Evolutionary conservation across 2,797 vertebrate species (phyloP), one percentile per base, ranked within the genome.

Genomic region (Eospalax fontanierii): DNA sequence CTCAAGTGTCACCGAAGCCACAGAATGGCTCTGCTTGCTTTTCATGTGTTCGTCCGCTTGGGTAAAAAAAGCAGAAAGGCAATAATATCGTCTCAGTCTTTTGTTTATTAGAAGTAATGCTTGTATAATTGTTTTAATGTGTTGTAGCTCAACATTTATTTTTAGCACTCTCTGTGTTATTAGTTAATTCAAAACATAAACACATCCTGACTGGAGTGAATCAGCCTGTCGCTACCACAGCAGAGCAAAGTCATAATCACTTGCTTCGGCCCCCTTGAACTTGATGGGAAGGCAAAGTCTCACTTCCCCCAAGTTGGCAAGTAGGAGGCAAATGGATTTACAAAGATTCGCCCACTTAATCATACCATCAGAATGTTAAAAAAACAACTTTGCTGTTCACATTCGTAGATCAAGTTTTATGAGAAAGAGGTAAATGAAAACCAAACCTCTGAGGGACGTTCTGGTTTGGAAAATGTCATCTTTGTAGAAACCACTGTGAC

Each of bases 121-220:
- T 96, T 81, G 79, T 94, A 63, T 97, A 97, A 98, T 97, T 94
- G 93, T 74, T 97, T 98, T 96, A 97, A 95, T 94, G 88, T 97
- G 97, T 79, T 90, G 71, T 82, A 86, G 88, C 35, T 87, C 87
- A 84, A 74, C n/a, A 68, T 96, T 96, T 97, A 97, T 98, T 97
- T 97, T 97, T 98, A 97, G 94, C 90, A 68, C 89, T 93, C 81
- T 96, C 92, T 95, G 89, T 96, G 94, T 95, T 96, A 96, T 97
- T 97, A 94, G 95, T 90, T 97, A 97, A 98, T 97, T 97, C 91
- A 97, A 95, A 98, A 94, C 96, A 97, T 86, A 95, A 96, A 95
- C 73, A 92, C 95, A 96, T 95, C 66, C 90, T 94, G 94, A 75
- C 93, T 95, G 95, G 68, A 93, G 94, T 57, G 73, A 95, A 68